These are phyloP conservation scores for Mus pahari DNA, from an alignment of 2,113 vertebrate genomes.

Conservation along the genomic window DNA sequence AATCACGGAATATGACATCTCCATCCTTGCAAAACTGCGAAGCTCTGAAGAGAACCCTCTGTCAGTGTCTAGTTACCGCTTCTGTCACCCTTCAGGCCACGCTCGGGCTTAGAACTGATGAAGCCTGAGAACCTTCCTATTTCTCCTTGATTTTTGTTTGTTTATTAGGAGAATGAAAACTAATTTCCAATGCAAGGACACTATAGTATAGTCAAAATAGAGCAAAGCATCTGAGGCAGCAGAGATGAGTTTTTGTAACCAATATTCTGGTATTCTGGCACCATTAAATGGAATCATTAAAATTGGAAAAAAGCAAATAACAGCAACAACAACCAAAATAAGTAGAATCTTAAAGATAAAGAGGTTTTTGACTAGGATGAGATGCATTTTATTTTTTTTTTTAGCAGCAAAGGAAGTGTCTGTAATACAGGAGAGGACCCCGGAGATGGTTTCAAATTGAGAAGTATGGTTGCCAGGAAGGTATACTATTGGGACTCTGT, in stretches of 20 bases:
- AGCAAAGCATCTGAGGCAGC: background rate
- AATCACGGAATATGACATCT: background rate
- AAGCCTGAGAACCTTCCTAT: slow-evolving; percentile 7
- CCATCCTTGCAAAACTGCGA: background rate
- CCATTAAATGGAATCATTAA: background rate
- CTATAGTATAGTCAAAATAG: background rate
- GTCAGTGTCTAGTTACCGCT: background rate
- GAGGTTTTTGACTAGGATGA: background rate
- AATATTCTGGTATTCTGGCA: background rate
- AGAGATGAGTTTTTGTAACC: slow-evolving; percentile 28
- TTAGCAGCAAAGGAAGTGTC: background rate
- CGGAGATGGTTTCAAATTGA: background rate
- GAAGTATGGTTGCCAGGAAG: background rate
- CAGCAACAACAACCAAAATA: background rate
- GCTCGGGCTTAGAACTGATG: background rate
- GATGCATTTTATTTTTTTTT: background rate
- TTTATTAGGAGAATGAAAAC: background rate
- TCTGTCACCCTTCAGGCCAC: too few relatives aligned
- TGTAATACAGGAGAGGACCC: background rate
- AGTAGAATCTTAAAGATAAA: background rate
- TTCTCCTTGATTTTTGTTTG: background rate
- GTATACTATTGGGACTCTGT: background rate
- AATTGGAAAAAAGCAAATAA: background rate
- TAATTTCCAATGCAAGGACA: background rate
- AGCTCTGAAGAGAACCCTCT: background rate